Evolutionary conservation across 2,888 invertebrate genomes (phyloP), one percentile per base, ranked within the genome.

Genomic region (Griposia aprilina): DNA sequence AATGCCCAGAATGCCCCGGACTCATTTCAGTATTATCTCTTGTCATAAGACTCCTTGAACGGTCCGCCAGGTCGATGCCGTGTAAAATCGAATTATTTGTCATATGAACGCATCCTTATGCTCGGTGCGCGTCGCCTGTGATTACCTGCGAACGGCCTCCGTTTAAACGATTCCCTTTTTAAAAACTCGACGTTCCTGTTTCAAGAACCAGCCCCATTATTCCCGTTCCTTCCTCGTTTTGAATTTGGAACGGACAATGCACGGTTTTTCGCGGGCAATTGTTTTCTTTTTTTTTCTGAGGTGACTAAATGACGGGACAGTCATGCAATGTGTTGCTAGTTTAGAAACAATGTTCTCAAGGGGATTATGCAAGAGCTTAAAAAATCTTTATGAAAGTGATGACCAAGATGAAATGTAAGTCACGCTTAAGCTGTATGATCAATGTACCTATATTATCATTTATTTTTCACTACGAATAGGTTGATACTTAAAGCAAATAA

Each of bases 121-220:
- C 88, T 92, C 91, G 86, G 90, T 93, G 91, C 93, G 90, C 93
- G 94, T 96, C 94, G 93, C 93, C 94, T 92, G 96, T 96, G 96
- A 96, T 96, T 96, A 96, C 96, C 93, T 93, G 96, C 94, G 91
- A 96, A 96, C 95, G 95, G 96, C 94, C 94, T 92, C 96, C 94
- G 96, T 96, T 96, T 96, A 96, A 96, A 91, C 92, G 94, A 95
- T 94, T 95, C 96, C 95, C 93, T 96, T 96, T 96, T 96, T 94
- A 93, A 89, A 96, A 96, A 95, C 94, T 94, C 90, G 93, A 93
- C 95, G 95, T 95, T 96, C 96, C 95, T 95, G 95, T 96, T 96
- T 95, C 90, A 91, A 94, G 91, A 96, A 94, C 94, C 94, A 90
- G 94, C 91, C 85, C 95, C 96, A 96, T 96, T 96, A 96, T 94